Evolutionary conservation across 92 coral and sea anemone genomes (phyloP), one percentile per base, ranked within the genome.

Genomic region (Metridium senile): DNA sequence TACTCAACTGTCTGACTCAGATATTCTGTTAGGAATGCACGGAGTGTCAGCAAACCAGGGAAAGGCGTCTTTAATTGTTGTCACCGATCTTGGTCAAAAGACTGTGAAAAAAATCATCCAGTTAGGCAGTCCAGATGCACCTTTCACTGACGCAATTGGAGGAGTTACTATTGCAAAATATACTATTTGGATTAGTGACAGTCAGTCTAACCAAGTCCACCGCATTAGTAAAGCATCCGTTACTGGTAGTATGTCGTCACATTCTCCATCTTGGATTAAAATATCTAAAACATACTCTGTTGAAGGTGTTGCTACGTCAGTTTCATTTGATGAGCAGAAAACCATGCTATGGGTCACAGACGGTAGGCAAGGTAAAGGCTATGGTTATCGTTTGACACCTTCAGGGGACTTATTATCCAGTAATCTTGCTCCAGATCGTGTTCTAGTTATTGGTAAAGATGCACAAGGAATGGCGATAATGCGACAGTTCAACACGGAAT

Each of bases 401-500:
- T 82, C 80, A 75, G 99, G 99, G 26, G 89, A 87, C 75, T 66
- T 95, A 46, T 58, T 86, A 4, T 52, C 83, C 16, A 46, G 81
- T 26, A 78, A 76, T 28, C 27, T 87, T 19, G 68, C 83, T 20
- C 93, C 88, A 2, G 88, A 92, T 33, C 70, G 85, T 59, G 82
- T 86, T 26, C 75, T 95, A 34, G 76, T 52, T 30, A 90, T 93
- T 58, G 91, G 93, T 26, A 80, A 66, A 39, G 77, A 92, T 43
- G 97, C 97, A 10, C 89, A 89, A 68, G 99, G 99, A 52, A 89
- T 93, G 88, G 74, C 93, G 8, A 84, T 95, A 26, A 94, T 87
- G 7, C 87, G 97, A 43, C 99, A 95, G 74, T 92, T 92, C 61
- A 82, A 85, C 67, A 83, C 76, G 3, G 86, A 82, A 54, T 92